phyloP scores from a whole-genome alignment of 2,888 invertebrate species.

The Eupithecia exiguata region DNA sequence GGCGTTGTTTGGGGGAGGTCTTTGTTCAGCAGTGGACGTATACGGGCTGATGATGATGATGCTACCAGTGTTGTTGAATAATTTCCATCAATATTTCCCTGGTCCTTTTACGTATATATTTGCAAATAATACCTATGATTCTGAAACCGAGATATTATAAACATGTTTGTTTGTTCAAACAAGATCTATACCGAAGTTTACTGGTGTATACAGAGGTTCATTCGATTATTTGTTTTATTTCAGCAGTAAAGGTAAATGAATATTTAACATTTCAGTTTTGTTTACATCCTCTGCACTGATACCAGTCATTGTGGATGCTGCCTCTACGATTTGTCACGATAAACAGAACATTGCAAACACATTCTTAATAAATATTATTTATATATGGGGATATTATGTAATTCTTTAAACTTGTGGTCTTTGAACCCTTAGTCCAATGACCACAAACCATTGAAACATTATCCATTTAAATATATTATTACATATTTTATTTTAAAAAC shows the following conservation, averaged over 20 bases:
- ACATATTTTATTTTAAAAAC: neutral
- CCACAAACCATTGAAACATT: neutral
- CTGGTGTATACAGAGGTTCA: neutral
- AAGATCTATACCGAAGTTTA: neutral
- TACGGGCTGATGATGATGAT: no score
- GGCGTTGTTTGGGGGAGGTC: no score
- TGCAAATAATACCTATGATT: no score
- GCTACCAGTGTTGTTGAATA: no score
- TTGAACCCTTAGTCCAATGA: neutral
- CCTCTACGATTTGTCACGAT: conserved; percentile 2
- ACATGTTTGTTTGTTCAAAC: neutral
- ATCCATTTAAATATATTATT: neutral
- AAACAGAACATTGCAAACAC: conserved; percentile 11
- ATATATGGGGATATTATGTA: neutral
- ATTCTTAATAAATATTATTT: neutral
- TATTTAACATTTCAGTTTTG: conserved; percentile 5
- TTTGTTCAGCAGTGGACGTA: no score
- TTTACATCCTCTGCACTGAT: conserved; percentile 17
- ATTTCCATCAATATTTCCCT: neutral
- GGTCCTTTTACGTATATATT: no score
- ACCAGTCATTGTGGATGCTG: conserved; percentile 14
- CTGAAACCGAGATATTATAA: no score
- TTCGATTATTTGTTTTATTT: conserved; percentile 2
- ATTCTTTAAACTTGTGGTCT: neutral
- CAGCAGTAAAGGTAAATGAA: conserved; percentile 1